Percentiles rank a stretch among this genome's conserved stretches.
These are phyloP conservation scores for Serilophus lunatus DNA, from an alignment of 2,113 vertebrate species.

Conservation along the genomic window DNA sequence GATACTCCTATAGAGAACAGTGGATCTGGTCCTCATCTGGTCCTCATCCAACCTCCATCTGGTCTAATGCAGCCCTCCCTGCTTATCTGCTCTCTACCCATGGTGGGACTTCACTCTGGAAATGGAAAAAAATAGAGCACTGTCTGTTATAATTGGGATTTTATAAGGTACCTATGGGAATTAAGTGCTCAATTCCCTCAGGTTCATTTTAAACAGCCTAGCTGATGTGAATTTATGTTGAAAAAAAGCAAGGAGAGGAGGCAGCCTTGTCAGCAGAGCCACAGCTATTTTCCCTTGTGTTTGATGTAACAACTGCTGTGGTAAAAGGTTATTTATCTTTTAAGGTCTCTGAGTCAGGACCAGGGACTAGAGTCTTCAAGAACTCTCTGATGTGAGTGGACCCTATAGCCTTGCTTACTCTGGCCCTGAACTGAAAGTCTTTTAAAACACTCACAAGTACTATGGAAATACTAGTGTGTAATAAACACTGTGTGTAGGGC, in stretches of 20 bases:
- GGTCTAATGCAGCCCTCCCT: not conserved
- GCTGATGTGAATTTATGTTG: not conserved
- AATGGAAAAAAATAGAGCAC: not conserved
- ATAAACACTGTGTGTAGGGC: not conserved
- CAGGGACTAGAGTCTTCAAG: not conserved
- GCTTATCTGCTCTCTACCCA: not conserved
- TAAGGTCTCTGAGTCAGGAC: not conserved
- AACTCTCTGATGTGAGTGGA: not conserved
- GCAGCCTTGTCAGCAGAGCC: not conserved
- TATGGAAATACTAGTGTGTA: not conserved
- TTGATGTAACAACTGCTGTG: not conserved
- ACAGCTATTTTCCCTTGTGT: not conserved
- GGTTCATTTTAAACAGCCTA: not conserved
- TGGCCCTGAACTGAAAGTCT: not conserved
- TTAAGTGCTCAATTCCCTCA: not conserved
- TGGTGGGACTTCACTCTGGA: not conserved
- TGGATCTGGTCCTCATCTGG: not conserved
- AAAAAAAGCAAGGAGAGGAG: not conserved
- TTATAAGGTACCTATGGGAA: not conserved
- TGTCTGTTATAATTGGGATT: not conserved
- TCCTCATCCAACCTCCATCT: not conserved
- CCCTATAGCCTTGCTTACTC: not conserved
- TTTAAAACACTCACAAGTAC: not conserved
- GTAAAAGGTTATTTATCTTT: not conserved
- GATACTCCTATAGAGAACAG: not conserved